Evolutionary conservation across 2,797 vertebrate species (phyloP), one percentile per base, ranked within the genome.

Genomic region (Tachyglossus aculeatus): DNA sequence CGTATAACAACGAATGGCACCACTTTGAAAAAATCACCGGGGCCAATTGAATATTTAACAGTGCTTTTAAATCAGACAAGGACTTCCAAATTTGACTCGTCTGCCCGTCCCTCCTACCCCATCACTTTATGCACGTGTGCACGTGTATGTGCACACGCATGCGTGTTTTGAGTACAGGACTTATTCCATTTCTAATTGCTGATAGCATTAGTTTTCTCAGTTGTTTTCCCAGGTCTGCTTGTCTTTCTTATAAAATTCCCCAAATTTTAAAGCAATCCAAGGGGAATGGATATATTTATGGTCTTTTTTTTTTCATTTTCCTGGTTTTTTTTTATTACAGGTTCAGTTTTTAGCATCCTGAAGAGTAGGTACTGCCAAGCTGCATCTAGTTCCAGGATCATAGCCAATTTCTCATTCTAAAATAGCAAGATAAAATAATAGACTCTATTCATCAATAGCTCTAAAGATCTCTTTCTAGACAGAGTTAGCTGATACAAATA

Each of bases 371-470:
- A 75, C 31, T 77, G 56, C 38, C 64, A 84, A 36, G 38, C 74
- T 79, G 22, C 83, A 53, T 78, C 57, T 70, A 72, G 24, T 38
- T 65, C 55, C 48, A 78, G 70, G 60, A 88, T 65, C 68, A 77
- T 74, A 82, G 84, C 80, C 64, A 69, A 57, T 60, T 61, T 78
- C 64, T 71, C 64, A 71, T 58, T 71, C 32, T 61, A 27, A 72
- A 88, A 84, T 18, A 74, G 33, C 33, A 75, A 84, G 57, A 71
- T 24, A 13, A 83, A 79, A 79, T 78, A 80, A 77, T 78, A 5
- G 61, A 63, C 31, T 53, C 54, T 86, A 34, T 27, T 85, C 66
- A 76, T 47, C 33, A 73, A 67, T 36, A 61, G 43, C 7, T 59
- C 76, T 76, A 69, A 82, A 77, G 5, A 52, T 11, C 40, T 45